Base-by-base conservation (phyloP, 2,888 invertebrate genomes). In the Elmis aenea region DNA sequence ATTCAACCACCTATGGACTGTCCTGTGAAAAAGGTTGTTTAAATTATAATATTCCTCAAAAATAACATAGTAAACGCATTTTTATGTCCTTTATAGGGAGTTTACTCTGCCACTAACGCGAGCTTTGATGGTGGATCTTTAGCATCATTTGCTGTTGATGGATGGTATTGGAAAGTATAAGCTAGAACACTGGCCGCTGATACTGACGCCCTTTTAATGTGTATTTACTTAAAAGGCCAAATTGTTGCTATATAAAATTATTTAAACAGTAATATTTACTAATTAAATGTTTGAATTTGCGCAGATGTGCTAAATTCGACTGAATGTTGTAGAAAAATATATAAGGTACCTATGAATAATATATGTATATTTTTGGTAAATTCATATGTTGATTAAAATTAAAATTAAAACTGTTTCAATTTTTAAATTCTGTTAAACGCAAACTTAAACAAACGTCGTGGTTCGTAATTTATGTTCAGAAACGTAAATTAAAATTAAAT, bases 141-240 rank as follows among this genome's bases (percentile, higher is more conserved):
- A 15, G 21, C 41, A 3, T 38, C 38, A 26, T 48, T 57, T 16
- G 55, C 58, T 2, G 33, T 60, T 13, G 33, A 50, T 11, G 55
- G 55, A 16, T 57, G 54, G 51, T 60, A 55, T 38, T 59, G 60
- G 60, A 54, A 52, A 41, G 42, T 52, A 13, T 31, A 33, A 8
- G 49, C 50, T 9, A 34, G 42, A 11, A 15, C 55, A 23, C 43
- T 42, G 11, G 8, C 2, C 2, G 30, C 26, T 3, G 27, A 41
- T 4, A 36, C 38, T 10, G 37, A 48, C 10, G 35, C 42, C 8
- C 23, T 54, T 2, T 14, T 50, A 5, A 11, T 49, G 26, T 58
- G 58, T 26, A 33, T 46, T n/a, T 38, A 45, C 9, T 13, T 52
- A 6, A 56, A 58, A 41, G 55, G 52, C 3, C 52, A 54, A 46